Evolutionary conservation across 92 coral and sea anemone species (phyloP).

Genomic region (Epizoanthus stellaris): DNA sequence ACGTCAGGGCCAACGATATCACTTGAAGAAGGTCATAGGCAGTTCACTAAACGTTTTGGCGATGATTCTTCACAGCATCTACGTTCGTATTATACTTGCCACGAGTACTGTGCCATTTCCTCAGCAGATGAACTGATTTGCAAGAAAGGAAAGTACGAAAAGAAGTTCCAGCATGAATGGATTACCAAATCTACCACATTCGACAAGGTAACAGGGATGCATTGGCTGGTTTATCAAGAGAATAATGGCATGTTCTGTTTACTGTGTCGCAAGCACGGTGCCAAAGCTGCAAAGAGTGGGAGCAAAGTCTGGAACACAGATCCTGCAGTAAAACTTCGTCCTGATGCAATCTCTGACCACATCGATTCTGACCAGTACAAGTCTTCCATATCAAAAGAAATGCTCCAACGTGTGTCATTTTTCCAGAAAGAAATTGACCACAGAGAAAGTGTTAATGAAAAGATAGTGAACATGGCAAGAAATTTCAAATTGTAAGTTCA

Average conservation of each 20-base stretch:
- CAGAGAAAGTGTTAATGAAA: conserved; percentile 36
- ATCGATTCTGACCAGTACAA: conserved; percentile 47
- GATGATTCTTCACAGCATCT: no score
- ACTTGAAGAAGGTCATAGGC: no score
- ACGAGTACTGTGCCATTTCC: no score
- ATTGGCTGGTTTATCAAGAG: conserved; percentile 58
- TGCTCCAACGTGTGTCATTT: conserved; percentile 48
- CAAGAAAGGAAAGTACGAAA: no score
- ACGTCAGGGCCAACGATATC: no score
- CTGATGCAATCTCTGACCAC: conserved; percentile 46
- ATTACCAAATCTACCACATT: conserved; percentile 47
- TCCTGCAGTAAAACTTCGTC: conserved; percentile 42
- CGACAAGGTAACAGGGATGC: conserved; percentile 48
- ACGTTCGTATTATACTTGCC: no score
- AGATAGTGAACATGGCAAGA: conserved; percentile 17
- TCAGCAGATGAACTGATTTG: no score
- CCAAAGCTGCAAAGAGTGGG: conserved; percentile 52
- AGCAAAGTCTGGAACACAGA: conserved; percentile 50
- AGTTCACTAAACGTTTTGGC: no score
- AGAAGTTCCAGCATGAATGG: conserved; percentile 52
- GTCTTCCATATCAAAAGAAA: conserved; percentile 52
- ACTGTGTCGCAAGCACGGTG: conserved; percentile 50
- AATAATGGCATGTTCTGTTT: conserved; percentile 58
- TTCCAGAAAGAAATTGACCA: conserved; percentile 57
- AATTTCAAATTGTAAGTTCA: conserved; percentile 47